Base-by-base conservation (phyloP, 1,140 invertebrate species). In the Thrips palmi region DNA sequence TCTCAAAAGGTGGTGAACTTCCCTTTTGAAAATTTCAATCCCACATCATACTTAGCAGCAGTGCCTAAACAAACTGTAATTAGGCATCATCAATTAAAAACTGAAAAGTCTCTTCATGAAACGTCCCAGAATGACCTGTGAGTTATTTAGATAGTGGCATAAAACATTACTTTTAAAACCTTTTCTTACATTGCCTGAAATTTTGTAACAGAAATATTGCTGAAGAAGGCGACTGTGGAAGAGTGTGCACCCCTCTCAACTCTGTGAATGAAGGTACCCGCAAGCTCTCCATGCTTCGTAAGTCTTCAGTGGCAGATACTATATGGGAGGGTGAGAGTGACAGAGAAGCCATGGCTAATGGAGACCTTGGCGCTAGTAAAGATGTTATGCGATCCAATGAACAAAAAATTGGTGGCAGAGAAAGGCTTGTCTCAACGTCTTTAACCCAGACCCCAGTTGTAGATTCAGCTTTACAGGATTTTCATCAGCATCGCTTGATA, bases 1-100 rank as follows among this genome's bases (percentile, higher is more conserved):
- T 88, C 84, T 0, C 81, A 86, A 51, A 89, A 88, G 56, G 80
- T 83, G 29, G 85, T 91, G 1, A 76, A 84, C 49, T 89, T 89
- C 53, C 84, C 84, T 1, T 72, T 78, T 42, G 64, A 72, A 40
- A 64, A 83, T 49, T 87, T 89, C 53, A 80, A 88, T 55, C 81
- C 80, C 0, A 79, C 77, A 1, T 67, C 68, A 2, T 86, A 78
- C 59, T 56, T 85, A 14, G 79, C 78, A 1, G 70, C 74, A 1
- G 72, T 81, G 14, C 78, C 79, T 2, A 69, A 74, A 48, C 70
- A 78, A 52, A 79, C 75, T 3, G 71, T 79, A 35, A 51, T 75
- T 17, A 52, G 72, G 14, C 70, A 76, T 47, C 55, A 54, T 18
- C 15, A 21, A 37, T 24, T 3, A 28, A 39, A 23, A 20, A 45